These are phyloP conservation scores for Eristalis tenax DNA, from an alignment of 2,888 invertebrate species.

Conservation along the genomic window DNA sequence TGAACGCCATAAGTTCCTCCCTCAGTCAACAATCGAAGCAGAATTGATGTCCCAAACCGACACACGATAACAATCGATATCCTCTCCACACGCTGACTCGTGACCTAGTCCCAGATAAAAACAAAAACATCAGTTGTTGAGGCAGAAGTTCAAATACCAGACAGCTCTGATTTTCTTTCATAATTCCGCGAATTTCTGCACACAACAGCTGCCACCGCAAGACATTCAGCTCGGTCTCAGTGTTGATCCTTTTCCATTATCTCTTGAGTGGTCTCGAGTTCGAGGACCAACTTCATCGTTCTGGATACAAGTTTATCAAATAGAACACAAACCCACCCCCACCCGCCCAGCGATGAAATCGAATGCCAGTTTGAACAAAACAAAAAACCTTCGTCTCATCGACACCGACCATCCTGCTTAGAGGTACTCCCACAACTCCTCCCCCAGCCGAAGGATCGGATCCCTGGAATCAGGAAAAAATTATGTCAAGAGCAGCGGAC, in stretches of 20 bases:
- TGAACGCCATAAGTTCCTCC: too few species aligned
- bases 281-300: neutral
- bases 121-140: too few species aligned
- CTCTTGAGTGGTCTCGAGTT: neutral
- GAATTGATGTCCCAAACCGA: too few species aligned
- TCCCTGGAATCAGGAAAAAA: neutral
- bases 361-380: neutral
- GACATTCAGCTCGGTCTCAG: neutral
- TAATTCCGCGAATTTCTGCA: too few species aligned
- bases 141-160: too few species aligned
- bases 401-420: neutral
- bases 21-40: too few species aligned
- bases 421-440: neutral
- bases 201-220: neutral
- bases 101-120: too few species aligned
- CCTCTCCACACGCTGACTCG: too few species aligned
- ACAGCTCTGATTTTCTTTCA: too few species aligned
- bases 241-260: neutral
- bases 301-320: neutral
- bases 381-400: neutral
- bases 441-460: neutral
- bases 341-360: neutral
- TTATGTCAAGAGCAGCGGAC: neutral
- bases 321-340: neutral
- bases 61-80: too few species aligned